Percentiles rank a stretch among this genome's conserved stretches.
Conservation (phyloP, 2,113 vertebrate species). For the Elaphurus davidianus region DNA sequence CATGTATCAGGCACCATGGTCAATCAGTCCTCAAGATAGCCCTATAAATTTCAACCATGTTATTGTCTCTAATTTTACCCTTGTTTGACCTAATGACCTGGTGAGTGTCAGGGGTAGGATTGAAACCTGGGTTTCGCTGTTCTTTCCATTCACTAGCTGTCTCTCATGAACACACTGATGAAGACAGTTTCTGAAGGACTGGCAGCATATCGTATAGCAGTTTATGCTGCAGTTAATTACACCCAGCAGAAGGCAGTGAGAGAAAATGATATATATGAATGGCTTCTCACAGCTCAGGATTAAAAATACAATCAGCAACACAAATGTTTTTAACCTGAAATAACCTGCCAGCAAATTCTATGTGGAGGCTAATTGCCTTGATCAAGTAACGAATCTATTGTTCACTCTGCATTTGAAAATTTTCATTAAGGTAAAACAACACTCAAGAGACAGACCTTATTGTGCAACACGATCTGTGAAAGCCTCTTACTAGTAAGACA, state of each 20-base stretch:
- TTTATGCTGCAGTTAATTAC: neutral
- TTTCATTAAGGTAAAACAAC: constrained; percentile 50
- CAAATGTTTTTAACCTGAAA: constrained; percentile 21
- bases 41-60: neutral
- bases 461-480: constrained; percentile 16
- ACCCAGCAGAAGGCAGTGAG: neutral
- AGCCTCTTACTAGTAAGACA: constrained; percentile 38
- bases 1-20: neutral
- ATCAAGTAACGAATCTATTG: constrained; percentile 53
- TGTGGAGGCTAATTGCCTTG: constrained; percentile 37
- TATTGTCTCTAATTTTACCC: neutral
- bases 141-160: neutral
- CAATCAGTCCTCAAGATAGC: neutral
- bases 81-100: neutral
- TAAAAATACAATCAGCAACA: constrained; percentile 30
- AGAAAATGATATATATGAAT: constrained; percentile 19
- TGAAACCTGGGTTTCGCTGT: neutral
- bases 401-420: constrained; percentile 44
- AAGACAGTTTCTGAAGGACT: constrained; percentile 10
- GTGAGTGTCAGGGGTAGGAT: neutral
- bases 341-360: constrained; percentile 50
- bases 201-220: neutral
- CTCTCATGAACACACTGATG: neutral
- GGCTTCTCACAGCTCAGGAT: constrained; percentile 13
- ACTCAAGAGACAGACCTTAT: constrained; percentile 32